Evolutionary conservation across 2,113 vertebrate species (phyloP), one percentile per base, ranked within the genome.

Genomic region (Pelecanus crispus): DNA sequence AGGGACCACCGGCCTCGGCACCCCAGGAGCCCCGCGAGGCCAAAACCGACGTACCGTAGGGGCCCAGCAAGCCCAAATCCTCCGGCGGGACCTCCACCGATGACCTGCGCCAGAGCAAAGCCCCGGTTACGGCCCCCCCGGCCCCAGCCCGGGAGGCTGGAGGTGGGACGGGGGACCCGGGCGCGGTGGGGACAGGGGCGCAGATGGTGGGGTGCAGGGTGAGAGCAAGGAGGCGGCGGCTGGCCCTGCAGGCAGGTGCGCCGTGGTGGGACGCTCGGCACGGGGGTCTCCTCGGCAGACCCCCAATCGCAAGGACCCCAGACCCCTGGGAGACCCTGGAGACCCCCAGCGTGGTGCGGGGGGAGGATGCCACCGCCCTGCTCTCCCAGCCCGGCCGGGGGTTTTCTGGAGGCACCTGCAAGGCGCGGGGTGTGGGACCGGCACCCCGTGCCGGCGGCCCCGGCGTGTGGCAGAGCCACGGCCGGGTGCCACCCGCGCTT

Each of bases 271-370:
- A 50, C 18, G 50, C 42, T 88, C 4, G 0, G 17, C 18, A 17
- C 2, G 4, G 18, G 28, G 38, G 13, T 42, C 10, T 25, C 38
- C 16, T 38, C 2, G 1, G 40, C 45, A 25, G 12, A 29, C 7
- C 21, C 52, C 19, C 5, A 14, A 7, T 8, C 44, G 72, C 52
- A 26, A 25, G 4, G 44, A 59, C 17, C 21, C 40, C 65, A 56
- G 8, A 49, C 19, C 36, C 32, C 34, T 1, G 3, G 9, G 75
- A 83, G 19, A 19, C 28, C 52, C 40, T 10, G 34, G 55, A 34
- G 17, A 9, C 44, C 32, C 36, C 10, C 8, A 1, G 5, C 1
- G 2, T 0, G 20, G 36, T 3, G 25, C 56, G 6, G 34, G 50
- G n/a, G 62, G 45, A 15, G 8, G 68, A 6, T 17, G 53, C 18